Evolutionary conservation across 2,113 vertebrate species (phyloP).

Genomic region (Caranx ignobilis): DNA sequence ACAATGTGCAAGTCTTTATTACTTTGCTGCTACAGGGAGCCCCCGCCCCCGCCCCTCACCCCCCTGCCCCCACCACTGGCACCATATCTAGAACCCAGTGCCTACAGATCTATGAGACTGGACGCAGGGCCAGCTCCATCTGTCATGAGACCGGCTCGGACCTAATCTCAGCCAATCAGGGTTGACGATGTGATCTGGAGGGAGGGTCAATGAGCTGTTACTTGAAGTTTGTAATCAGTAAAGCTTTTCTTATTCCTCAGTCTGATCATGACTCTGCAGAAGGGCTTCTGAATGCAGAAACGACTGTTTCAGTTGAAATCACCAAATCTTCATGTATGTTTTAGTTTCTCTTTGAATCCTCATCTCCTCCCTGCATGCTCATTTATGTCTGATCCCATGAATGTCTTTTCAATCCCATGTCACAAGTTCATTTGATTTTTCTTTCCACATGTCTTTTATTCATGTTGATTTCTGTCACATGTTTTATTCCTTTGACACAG

Average conservation of each 20-base stretch:
- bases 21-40: not conserved
- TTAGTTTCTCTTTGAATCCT: conserved; percentile 19
- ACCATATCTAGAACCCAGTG: not conserved
- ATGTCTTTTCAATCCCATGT: conserved; percentile 44
- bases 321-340: conserved; percentile 11
- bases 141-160: not conserved
- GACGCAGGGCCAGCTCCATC: not conserved
- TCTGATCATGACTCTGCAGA: conserved; percentile 21
- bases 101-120: not conserved
- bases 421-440: conserved; percentile 40
- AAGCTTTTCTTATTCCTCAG: not conserved
- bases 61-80: rapidly evolving
- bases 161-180: conserved; percentile 5
- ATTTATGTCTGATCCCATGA: conserved; percentile 56
- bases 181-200: not conserved
- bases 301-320: conserved; percentile 32
- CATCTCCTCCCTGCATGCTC: conserved; percentile 63
- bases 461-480: conserved; percentile 45
- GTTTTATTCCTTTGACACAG: conserved; percentile 1
- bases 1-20: not conserved
- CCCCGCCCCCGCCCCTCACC: not conserved
- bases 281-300: conserved; percentile 66
- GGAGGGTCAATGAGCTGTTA: not conserved
- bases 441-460: conserved; percentile 17
- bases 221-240: conserved; percentile 14